Evolutionary conservation across 2,113 vertebrate genomes (phyloP).

Genomic region (Spheniscus mendiculus): DNA sequence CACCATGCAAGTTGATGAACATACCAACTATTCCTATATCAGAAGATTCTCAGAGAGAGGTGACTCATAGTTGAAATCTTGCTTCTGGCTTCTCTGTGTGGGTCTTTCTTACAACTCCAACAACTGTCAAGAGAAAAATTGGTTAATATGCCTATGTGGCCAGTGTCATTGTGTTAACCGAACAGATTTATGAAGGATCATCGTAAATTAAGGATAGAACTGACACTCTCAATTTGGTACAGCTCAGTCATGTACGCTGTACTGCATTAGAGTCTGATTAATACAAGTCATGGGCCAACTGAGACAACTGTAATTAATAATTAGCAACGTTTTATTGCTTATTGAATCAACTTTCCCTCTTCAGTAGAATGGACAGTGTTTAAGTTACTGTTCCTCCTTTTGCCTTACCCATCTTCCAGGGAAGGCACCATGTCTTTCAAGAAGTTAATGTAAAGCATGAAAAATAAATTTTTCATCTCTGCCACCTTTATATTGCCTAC

Average conservation of each 20-base stretch:
- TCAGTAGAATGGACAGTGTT: not conserved
- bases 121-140: not conserved
- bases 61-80: not conserved
- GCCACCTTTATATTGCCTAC: not conserved
- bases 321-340: not conserved
- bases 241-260: not conserved
- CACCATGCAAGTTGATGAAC: not conserved
- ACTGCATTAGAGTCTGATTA: not conserved
- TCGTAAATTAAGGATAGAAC: not conserved
- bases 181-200: not conserved
- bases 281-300: not conserved
- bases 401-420: not conserved
- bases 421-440: not conserved
- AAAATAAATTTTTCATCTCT: not conserved
- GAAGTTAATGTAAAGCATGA: not conserved
- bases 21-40: not conserved
- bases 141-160: not conserved
- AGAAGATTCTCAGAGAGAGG: not conserved
- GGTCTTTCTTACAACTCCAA: not conserved
- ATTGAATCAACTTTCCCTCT: not conserved
- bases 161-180: not conserved
- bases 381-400: not conserved
- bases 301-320: not conserved
- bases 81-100: not conserved
- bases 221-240: not conserved